Evolutionary conservation across 2,113 vertebrate genomes (phyloP).

Genomic region (Limanda limanda): DNA sequence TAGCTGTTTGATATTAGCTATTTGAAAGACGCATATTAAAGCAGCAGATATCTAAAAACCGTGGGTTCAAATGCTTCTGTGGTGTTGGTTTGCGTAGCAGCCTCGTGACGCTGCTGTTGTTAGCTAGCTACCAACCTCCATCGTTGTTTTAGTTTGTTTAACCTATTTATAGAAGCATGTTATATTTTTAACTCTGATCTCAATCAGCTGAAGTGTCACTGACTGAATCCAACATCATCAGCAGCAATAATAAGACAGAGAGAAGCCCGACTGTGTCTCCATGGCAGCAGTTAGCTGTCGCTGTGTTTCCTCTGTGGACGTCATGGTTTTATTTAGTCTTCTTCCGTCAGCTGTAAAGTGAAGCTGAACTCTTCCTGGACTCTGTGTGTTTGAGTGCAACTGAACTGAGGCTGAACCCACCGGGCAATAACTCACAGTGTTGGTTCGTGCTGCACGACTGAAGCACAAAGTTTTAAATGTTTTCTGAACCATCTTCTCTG

Average conservation of each 20-base stretch:
- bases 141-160: neutral
- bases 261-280: conserved; percentile 11
- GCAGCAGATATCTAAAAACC: neutral
- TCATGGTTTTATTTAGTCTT: neutral
- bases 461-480: neutral
- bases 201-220: neutral
- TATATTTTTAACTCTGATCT: neutral
- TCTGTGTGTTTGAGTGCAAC: conserved; percentile 14
- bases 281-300: neutral
- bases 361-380: neutral
- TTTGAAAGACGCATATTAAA: neutral
- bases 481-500: conserved; percentile 31
- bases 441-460: neutral
- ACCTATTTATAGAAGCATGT: neutral
- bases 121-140: neutral
- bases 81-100: too few species aligned
- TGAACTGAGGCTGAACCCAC: conserved; percentile 2
- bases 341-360: neutral
- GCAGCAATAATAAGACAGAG: neutral
- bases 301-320: neutral
- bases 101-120: neutral
- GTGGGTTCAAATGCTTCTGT: neutral
- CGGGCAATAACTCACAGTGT: conserved; percentile 22
- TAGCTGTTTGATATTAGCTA: neutral
- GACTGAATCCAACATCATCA: neutral